Conservation (phyloP, 2,113 vertebrate genomes). For the Proteles cristata region DNA sequence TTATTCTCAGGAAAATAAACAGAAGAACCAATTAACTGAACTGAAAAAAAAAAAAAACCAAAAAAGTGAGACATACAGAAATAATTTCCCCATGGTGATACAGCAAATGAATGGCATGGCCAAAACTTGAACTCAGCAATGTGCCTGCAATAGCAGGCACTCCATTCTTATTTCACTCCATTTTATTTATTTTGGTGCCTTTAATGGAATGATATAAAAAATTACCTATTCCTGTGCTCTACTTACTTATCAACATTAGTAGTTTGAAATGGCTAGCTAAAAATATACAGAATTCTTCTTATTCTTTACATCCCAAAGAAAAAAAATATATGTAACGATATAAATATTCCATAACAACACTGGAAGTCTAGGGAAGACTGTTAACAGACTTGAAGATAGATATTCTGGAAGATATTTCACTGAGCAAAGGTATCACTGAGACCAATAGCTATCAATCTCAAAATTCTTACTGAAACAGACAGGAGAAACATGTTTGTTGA, state of each 20-base stretch:
- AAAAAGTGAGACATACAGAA: not conserved
- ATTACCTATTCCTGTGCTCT: not conserved
- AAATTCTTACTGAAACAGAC: conserved; percentile 4
- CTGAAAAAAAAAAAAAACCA: not conserved
- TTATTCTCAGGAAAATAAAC: not conserved
- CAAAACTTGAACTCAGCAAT: conserved; percentile 10
- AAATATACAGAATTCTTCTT: conserved; percentile 16
- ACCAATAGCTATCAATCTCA: not conserved
- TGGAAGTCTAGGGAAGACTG: not conserved
- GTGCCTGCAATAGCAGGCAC: not conserved
- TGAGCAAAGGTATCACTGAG: conserved; percentile 5
- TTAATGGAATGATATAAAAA: conserved; percentile 33
- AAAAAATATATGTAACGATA: not conserved
- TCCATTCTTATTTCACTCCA: not conserved
- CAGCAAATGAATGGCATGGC: not conserved
- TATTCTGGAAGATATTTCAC: conserved; percentile 24
- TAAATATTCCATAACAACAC: not conserved
- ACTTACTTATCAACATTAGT: conserved; percentile 35
- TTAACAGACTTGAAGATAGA: conserved; percentile 18
- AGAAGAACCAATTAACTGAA: not conserved
- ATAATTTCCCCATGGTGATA: not conserved
- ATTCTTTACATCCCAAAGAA: conserved; percentile 37
- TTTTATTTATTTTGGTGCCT: conserved; percentile 6
- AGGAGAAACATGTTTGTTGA: not conserved
- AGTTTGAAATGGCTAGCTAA: conserved; percentile 26